Base-by-base conservation (phyloP, 2,113 vertebrate genomes). In the Amia ocellicauda region DNA sequence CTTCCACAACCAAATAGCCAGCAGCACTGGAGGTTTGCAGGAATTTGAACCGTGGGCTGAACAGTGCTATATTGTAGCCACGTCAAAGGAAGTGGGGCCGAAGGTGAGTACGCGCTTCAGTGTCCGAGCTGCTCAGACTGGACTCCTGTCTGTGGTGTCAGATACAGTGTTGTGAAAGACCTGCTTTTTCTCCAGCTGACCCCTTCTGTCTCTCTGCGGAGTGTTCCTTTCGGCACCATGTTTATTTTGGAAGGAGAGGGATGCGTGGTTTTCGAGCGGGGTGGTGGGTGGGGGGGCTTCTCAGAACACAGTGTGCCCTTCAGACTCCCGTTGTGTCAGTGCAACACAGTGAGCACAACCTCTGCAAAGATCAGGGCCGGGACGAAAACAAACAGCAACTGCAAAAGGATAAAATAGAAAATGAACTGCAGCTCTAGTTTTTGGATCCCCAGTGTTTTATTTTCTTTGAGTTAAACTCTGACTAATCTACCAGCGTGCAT, bases 51-150 rank as follows among this genome's bases (percentile, higher is more conserved):
- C 28, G 56, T 64, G 61, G 5, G 7, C 54, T 58, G 27, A 50
- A 20, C 42, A 64, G 69, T 75, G 74, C 62, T 58, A 47, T 70
- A 69, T 74, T 79, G 66, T 74, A 58, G 56, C 0, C 1, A 26
- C 27, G 52, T 60, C 26, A 55, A 66, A 69, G 64, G 54, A 64
- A 66, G 45, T 40, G 45, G 20, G 3, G 51, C 2, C 45, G n/a
- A n/a, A 47, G 22, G 24, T 54, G 24, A 54, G 24, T 13, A 22
- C 24, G 22, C 14, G 22, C 51, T 54, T 24, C 17, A 50, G 5
- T 54, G 51, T 24, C 51, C 22, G 22, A 27, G 20, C 5, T 54
- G 2, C 24, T 36, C 31, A 36, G n/a, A 9, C 11, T 23, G 10
- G 51, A 7, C 16, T 19, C 22, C 22, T 54, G 51, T 54, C 24